Base-by-base conservation (phyloP, 2,888 invertebrate genomes). In the Syritta pipiens region DNA sequence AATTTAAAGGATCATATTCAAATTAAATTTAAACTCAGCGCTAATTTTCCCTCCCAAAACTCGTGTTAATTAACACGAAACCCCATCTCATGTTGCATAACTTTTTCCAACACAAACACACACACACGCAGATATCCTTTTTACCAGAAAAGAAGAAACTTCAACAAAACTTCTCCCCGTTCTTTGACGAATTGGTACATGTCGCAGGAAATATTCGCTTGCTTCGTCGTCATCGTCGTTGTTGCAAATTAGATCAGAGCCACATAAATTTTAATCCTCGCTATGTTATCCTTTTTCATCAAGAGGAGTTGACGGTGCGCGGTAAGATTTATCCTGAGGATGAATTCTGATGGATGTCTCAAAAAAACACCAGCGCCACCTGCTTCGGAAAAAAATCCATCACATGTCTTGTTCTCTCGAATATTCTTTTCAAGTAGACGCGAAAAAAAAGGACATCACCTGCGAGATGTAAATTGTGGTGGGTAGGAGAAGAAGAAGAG, bases 131-230 rank as follows among this genome's bases (percentile, higher is more conserved):
- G n/a, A n/a, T n/a, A n/a, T n/a, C n/a, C n/a, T n/a, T n/a, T 46
- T 10, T 9, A 5, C 14, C 14, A 24, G 4, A 9, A 46, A 26
- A 26, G 3, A 9, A 4, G 14, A 46, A 46, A 46, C 3, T 46
- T 46, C 14, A n/a, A 6, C 9, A 26, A 6, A 46, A 46, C 46
- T 46, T 46, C n/a, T 10, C 17, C 26, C 46, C 12, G 19, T 26
- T 26, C 26, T 46, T 48, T 30, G 17, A 28, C 30, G 19, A 49
- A 49, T 3, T 19, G 30, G 28, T 49, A 26, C 14, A 30, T 49
- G 26, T 14, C 17, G 17, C 28, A 48, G 5, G 1, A 6, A 24
- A 24, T 48, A 12, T n/a, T n/a, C n/a, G n/a, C n/a, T 9, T 48
- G 1, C 19, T 4, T 10, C 30, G 28, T 3, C 2, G 1, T 28